These are phyloP conservation scores for Crambe crambe DNA, from an alignment of 37 sponge, comb jelly and placozoan genomes.

Conservation along the genomic window DNA sequence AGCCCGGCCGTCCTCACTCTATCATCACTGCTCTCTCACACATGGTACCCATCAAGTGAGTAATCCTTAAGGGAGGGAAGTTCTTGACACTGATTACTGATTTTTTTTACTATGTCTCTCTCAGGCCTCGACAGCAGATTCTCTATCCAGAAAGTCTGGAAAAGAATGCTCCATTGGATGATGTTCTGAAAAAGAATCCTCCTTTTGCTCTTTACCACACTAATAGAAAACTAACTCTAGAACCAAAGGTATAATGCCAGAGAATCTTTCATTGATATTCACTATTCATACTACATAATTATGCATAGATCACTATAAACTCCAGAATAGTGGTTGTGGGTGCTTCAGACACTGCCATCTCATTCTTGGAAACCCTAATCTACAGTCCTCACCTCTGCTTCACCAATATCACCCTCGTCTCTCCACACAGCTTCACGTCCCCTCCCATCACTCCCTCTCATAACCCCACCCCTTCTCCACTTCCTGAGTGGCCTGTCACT, in stretches of 20 bases:
- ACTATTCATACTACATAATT: neutral
- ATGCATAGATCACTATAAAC: constrained; percentile 75
- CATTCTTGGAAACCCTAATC: constrained; percentile 83
- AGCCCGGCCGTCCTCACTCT: constrained; percentile 45
- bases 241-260: constrained; percentile 75
- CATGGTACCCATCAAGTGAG: constrained; percentile 69
- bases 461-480: constrained; percentile 56
- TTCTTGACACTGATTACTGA: neutral
- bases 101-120: neutral
- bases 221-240: constrained; percentile 91
- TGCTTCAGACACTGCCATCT: constrained; percentile 82
- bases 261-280: neutral
- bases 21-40: constrained; percentile 54
- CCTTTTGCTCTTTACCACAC: constrained; percentile 93
- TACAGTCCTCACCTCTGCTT: constrained; percentile 94
- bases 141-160: constrained; percentile 73
- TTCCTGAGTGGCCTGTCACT: constrained; percentile 71
- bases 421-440: constrained; percentile 77
- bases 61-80: neutral
- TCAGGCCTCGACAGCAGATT: constrained; percentile 85
- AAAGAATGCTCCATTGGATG: constrained; percentile 72
- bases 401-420: constrained; percentile 88
- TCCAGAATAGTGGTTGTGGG: constrained; percentile 93
- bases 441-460: neutral
- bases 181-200: constrained; percentile 47